Evolutionary conservation across 2,113 vertebrate species (phyloP), one percentile per base, ranked within the genome.

Genomic region (Hippoglossus stenolepis): DNA sequence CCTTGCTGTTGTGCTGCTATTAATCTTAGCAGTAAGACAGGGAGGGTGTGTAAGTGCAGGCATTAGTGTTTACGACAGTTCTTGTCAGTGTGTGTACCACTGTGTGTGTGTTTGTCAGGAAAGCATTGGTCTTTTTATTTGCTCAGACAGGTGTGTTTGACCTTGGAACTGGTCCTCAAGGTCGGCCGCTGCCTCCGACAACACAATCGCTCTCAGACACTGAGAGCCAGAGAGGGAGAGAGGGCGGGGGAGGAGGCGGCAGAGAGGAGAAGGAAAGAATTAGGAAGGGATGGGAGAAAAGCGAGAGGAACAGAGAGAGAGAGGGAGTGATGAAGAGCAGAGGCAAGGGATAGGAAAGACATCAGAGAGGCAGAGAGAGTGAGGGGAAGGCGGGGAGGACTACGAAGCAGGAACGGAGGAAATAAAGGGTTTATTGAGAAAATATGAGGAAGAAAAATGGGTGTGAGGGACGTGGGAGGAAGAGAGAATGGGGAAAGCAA

Each of bases 111-210:
- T 68, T 63, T 62, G 13, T 47, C n/a, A 43, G 23, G 3, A 58
- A 80, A 73, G 62, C 60, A 51, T 58, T 56, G 10, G n/a, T 53
- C 62, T 75, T 20, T 53, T 20, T 53, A 77, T 65, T 67, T 80
- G 28, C 49, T 75, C 56, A 70, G 76, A 73, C 80, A 63, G 20
- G 45, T 40, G 0, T 4, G 47, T 75, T 68, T 86, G 77, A 92
- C 89, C 89, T 92, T 92, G 87, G 23, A 58, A 77, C 35, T 65
- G 70, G 35, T 72, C 38, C 40, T 84, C 75, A 90, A 89, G 87
- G 89, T 82, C 26, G 12, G 15, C 64, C 2, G 56, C 80, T 67
- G 70, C 66, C 61, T 77, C 70, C 64, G 79, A 51, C 76, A 86
- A 82, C 23, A 56, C 65, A 80, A 79, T 76, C 70, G 24, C 14